phyloP scores from a whole-genome alignment of 2,797 vertebrate species.

The Melanotaenia pygmaea region DNA sequence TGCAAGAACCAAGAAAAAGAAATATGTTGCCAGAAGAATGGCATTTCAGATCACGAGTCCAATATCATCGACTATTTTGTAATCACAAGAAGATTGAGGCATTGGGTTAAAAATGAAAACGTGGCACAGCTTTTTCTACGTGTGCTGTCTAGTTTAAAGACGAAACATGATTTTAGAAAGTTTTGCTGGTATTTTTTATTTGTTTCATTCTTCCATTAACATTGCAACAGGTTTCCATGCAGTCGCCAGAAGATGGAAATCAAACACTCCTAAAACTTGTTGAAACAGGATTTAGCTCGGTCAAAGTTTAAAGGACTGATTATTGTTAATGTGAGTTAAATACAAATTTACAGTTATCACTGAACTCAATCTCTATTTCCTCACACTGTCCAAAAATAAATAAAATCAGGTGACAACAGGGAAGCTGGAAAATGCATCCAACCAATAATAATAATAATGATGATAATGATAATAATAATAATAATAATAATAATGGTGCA shows the following conservation, averaged over 20 bases:
- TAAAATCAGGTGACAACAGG: not conserved
- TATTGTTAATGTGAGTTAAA: not conserved
- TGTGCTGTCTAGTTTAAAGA: too few species aligned
- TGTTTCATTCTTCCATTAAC: not conserved
- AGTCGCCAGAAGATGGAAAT: not conserved
- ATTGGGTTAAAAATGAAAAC: not conserved
- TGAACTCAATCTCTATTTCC: not conserved
- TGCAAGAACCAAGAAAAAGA: conserved; percentile 36
- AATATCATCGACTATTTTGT: not conserved
- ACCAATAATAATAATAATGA: not conserved
- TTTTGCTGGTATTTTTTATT: not conserved
- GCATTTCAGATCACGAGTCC: conserved; percentile 3
- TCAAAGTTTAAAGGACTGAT: not conserved
- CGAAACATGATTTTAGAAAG: too few species aligned
- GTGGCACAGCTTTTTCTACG: not conserved
- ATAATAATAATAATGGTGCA: too few species aligned
- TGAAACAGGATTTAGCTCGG: not conserved
- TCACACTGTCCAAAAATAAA: not conserved
- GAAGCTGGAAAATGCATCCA: not conserved
- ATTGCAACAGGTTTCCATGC: not conserved
- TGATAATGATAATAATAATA: too few species aligned
- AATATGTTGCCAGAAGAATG: not conserved
- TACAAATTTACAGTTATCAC: conserved; percentile 6
- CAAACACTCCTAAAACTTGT: not conserved
- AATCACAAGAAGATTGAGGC: not conserved